Base-by-base conservation (phyloP, 2,113 vertebrate genomes). In the Motacilla tschutschensis region DNA sequence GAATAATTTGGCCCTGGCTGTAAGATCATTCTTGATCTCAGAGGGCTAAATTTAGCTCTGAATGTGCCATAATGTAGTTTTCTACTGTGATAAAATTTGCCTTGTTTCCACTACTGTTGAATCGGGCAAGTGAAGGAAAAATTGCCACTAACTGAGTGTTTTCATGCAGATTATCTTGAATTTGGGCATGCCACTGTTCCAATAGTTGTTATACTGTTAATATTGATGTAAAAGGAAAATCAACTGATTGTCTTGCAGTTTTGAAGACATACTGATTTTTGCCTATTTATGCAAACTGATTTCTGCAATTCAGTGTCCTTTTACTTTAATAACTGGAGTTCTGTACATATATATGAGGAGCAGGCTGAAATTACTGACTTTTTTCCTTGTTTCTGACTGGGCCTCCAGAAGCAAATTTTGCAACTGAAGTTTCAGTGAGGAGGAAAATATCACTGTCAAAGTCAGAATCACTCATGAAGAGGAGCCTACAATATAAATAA, bases 1-100 rank as follows among this genome's bases (percentile, higher is more conserved):
- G 77, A 79, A 85, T 81, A 80, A 88, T 88, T 84, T 92, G 80
- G 83, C 50, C 80, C 67, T 54, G 78, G 33, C 81, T 84, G 12
- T 75, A 54, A 84, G 78, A 88, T 89, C 51, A 51, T 79, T 89
- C 78, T 81, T 86, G 64, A 62, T 91, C 44, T 88, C 5, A 0
- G 43, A 87, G 20, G 24, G 46, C 79, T 90, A 88, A 88, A 87
- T 82, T 87, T 88, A 85, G 40, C 65, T 82, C 72, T 69, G 41
- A 64, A 78, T 69, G 36, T 84, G 36, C 40, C n/a, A 20, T 66
- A 69, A 26, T 5, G 0, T 46, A 62, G 77, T 59, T 83, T 87
- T 85, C n/a, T 76, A 46, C 58, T 51, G 36, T 40, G 67, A 69
- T 67, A 72, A 85, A 87, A 83, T 83, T 72, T 78, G 40, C 59